These are phyloP conservation scores for Hippocampus kuda DNA, from an alignment of 2,797 vertebrate species.

Conservation along the genomic window DNA sequence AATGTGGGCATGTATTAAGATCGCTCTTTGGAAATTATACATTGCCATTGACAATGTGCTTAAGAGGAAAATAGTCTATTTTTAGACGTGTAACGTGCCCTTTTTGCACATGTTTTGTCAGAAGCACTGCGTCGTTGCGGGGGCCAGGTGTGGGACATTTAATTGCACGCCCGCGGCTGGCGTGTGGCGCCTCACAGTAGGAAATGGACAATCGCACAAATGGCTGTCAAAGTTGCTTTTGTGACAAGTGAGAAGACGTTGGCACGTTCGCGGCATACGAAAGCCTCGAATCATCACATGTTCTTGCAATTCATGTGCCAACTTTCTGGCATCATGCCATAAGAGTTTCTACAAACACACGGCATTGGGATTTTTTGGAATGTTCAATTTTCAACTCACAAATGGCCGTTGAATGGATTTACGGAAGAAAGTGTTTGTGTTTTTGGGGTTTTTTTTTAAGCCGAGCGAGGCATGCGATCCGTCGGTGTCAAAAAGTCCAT, in stretches of 20 bases:
- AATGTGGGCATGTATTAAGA: too few relatives aligned
- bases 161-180: conserved; percentile 44
- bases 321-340: too few relatives aligned
- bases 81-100: too few relatives aligned
- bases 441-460: conserved; percentile 16
- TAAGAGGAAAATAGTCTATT: neutral
- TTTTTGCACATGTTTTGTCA: too few relatives aligned
- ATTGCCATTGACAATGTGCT: neutral
- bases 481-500: conserved; percentile 61
- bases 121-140: conserved; percentile 3
- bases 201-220: conserved; percentile 12
- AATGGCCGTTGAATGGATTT: neutral
- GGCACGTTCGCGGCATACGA: neutral
- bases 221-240: neutral
- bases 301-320: too few relatives aligned
- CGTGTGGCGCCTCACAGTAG: conserved; percentile 36
- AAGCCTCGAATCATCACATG: neutral
- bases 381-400: neutral
- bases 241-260: neutral
- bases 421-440: conserved; percentile 44
- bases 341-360: conserved; percentile 11
- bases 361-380: conserved; percentile 3
- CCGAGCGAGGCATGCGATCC: conserved; percentile 32
- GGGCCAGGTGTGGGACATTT: conserved; percentile 48
- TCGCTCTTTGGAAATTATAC: too few relatives aligned